Evolutionary conservation across 2,113 vertebrate genomes (phyloP).

Genomic region (Coregonus clupeaformis): DNA sequence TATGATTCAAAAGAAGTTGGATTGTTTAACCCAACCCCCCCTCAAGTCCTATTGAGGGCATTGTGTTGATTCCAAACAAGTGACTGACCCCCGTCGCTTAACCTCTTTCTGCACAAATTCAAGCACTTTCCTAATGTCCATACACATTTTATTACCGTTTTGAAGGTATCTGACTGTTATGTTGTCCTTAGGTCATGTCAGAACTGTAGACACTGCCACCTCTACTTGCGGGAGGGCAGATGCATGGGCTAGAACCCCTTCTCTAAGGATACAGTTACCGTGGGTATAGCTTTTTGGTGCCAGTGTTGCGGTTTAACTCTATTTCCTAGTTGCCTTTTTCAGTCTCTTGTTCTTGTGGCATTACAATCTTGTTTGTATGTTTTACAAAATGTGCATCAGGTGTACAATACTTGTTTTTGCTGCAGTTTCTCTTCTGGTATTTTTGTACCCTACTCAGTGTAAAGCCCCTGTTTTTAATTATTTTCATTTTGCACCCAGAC

Average conservation of each 20-base stretch:
- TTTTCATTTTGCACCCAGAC: neutral
- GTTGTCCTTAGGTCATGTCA: constrained; percentile 37
- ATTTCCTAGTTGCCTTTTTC: constrained; percentile 57
- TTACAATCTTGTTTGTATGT: constrained; percentile 22
- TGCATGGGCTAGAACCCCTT: constrained; percentile 7
- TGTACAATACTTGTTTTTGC: constrained; percentile 23
- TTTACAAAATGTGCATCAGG: constrained; percentile 14
- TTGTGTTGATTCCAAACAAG: constrained; percentile 18
- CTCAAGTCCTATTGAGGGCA: constrained; percentile 28
- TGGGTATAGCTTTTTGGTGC: constrained; percentile 29
- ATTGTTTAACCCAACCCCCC: neutral
- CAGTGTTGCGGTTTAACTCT: constrained; percentile 37
- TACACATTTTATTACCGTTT: constrained; percentile 32
- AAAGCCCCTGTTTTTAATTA: neutral
- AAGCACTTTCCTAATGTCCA: constrained; percentile 74
- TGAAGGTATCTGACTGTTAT: constrained; percentile 45
- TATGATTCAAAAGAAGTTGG: neutral
- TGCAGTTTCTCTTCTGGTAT: constrained; percentile 17
- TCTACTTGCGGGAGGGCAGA: constrained; percentile 12
- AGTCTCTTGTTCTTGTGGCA: constrained; percentile 36
- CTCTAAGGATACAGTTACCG: constrained; percentile 24
- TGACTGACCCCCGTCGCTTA: constrained; percentile 21
- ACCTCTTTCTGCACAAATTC: constrained; percentile 68
- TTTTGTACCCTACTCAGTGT: neutral
- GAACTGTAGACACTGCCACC: constrained; percentile 52